Base-by-base conservation (phyloP, 2,113 vertebrate species). In the Percina caprodes region DNA sequence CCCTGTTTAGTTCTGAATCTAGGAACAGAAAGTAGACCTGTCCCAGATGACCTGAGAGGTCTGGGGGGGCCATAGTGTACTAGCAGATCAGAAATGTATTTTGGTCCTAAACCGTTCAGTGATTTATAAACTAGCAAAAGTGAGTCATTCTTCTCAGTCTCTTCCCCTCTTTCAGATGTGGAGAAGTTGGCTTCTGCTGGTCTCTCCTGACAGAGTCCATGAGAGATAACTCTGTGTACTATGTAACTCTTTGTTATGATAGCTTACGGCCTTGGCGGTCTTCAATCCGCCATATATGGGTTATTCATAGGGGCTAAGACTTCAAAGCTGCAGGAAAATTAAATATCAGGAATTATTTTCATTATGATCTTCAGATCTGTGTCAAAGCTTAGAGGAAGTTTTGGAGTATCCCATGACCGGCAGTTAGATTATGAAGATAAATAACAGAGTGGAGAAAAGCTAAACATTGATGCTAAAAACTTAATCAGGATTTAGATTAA, bases 311-410 rank as follows among this genome's bases (percentile, higher is more conserved):
- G 69, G 60, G 49, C 67, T 69, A 42, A 75, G 55, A 85, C 74
- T 81, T 90, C 81, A 91, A 92, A 89, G 76, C 75, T 68, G 56
- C 11, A 51, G 68, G 46, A 63, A 86, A 82, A 88, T 82, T 58
- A 63, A 88, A 91, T 54, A 79, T 84, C 67, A 74, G 66, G 58
- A 80, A 75, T 73, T 45, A 61, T 16, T 70, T 49, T 62, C 30
- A 30, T 72, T 82, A 74, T 86, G 60, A 92, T 89, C 72, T 87
- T 74, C 59, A 70, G 62, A 85, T 82, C 62, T 56, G 60, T 74
- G 65, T 85, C 56, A 19, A 19, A 55, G 74, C 76, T 80, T 30
- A 75, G 46, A 76, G 82, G 77, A 26, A 71, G 68, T 75, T 65
- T 59, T 42, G 54, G 61, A 80, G 66, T 77, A 74, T 60, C 54